A percentile compares a stretch with the other conserved stretches of the same genome.
Evolutionary conservation across 2,113 vertebrate genomes (phyloP).

Genomic region (Murina feae): DNA sequence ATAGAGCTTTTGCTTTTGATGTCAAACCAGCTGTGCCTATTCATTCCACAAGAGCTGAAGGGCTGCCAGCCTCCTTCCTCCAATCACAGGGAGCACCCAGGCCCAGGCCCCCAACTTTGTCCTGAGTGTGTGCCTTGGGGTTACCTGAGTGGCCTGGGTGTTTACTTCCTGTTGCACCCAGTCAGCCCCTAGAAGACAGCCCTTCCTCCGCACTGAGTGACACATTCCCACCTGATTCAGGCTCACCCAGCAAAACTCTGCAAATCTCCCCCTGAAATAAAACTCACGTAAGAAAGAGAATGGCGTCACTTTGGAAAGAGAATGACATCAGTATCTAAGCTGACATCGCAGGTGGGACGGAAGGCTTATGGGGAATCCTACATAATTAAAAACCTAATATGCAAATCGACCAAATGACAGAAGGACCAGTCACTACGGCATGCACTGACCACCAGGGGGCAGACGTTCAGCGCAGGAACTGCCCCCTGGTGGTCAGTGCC

Average conservation of each 20-base stretch:
- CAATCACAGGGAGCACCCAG: neutral
- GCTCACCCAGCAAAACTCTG: neutral
- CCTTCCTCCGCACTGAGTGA: fast-evolving
- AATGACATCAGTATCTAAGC: neutral
- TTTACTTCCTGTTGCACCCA: fast-evolving
- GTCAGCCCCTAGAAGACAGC: neutral
- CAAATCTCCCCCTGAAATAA: neutral
- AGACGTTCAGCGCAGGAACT: no score
- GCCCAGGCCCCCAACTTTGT: fast-evolving
- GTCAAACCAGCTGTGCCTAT: fast-evolving
- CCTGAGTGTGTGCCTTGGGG: neutral
- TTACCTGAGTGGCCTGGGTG: no score
- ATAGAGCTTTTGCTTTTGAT: neutral
- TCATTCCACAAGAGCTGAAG: fast-evolving
- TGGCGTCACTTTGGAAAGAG: neutral
- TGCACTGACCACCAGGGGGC: no score
- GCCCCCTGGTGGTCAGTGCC: no score
- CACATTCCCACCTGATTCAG: neutral
- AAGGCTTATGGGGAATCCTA: neutral
- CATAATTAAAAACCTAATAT: no score
- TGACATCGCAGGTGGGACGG: neutral
- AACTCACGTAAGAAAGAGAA: neutral
- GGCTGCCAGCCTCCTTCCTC: neutral
- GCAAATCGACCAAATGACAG: no score
- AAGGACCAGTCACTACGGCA: no score